These are phyloP conservation scores for Stomorhina lunata DNA, from an alignment of 2,888 invertebrate species.

Conservation along the genomic window DNA sequence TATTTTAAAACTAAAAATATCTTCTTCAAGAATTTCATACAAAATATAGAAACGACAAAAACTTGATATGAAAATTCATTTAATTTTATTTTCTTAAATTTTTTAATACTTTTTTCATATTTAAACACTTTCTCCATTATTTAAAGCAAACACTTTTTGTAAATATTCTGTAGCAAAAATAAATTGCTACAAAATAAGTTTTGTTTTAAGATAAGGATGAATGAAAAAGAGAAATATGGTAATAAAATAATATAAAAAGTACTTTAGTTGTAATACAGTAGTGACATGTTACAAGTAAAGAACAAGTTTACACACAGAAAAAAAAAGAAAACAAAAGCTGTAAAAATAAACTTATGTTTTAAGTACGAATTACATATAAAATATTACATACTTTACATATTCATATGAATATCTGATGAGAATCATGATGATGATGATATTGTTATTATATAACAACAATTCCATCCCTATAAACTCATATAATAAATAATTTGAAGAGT, in stretches of 20 bases:
- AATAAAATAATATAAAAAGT: slow-evolving; percentile 1
- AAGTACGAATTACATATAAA: no score
- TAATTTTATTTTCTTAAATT: no score
- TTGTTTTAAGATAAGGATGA: slow-evolving; percentile 2
- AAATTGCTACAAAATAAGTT: neutral
- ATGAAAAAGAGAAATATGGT: neutral
- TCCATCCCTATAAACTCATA: neutral
- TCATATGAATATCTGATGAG: neutral
- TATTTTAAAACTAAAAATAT: no score
- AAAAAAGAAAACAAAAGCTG: slow-evolving; percentile 27
- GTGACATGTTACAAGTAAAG: neutral
- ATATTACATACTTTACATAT: no score
- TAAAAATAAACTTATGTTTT: no score
- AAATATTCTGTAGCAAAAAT: no score
- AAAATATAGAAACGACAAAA: no score
- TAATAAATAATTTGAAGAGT: slow-evolving; percentile 1
- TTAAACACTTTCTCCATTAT: no score
- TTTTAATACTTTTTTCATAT: no score
- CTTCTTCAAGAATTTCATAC: no score
- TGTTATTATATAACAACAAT: neutral
- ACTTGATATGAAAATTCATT: no score
- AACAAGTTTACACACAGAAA: slow-evolving; percentile 1
- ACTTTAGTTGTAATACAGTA: neutral
- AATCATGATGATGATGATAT: neutral
- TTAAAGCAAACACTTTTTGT: no score